Percentiles rank a stretch among this genome's conserved stretches.
Conservation (phyloP, 2,888 invertebrate species). For the Ectropis crepuscularia region DNA sequence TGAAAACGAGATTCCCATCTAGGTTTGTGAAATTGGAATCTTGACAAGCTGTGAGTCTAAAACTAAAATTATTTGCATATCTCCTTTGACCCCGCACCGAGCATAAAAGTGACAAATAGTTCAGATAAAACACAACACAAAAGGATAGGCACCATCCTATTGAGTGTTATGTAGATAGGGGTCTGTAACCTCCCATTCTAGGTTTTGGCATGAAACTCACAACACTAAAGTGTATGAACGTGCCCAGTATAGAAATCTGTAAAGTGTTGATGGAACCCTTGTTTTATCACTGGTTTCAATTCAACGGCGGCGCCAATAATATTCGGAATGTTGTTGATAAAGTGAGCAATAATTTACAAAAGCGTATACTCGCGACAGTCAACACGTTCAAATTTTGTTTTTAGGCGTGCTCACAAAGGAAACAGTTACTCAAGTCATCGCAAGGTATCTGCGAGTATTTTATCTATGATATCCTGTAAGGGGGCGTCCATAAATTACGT, state of each 20-base stretch:
- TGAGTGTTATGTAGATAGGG: constrained; percentile 23
- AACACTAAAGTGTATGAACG: constrained; percentile 24
- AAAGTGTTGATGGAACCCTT: constrained; percentile 24
- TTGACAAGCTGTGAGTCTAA: too few relatives aligned
- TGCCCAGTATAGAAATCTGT: constrained; percentile 28
- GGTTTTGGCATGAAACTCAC: constrained; percentile 22
- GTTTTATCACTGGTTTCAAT: constrained; percentile 23
- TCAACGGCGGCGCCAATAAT: constrained; percentile 3
- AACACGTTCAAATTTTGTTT: too few relatives aligned
- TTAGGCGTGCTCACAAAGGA: too few relatives aligned
- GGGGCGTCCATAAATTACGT: too few relatives aligned
- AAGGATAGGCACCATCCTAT: constrained; percentile 13
- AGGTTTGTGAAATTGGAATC: too few relatives aligned
- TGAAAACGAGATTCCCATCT: too few relatives aligned
- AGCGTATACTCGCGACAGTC: too few relatives aligned
- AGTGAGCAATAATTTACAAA: not conserved
- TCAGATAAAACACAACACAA: constrained; percentile 18
- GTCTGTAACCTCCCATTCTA: constrained; percentile 22
- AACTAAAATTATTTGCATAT: constrained; percentile 11
- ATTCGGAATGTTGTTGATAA: constrained; percentile 1
- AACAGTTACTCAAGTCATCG: too few relatives aligned
- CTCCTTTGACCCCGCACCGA: constrained; percentile 1
- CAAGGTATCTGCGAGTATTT: too few relatives aligned
- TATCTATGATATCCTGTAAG: too few relatives aligned
- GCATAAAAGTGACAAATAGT: constrained; percentile 17